Evolutionary conservation across 1,140 invertebrate genomes (phyloP).

Genomic region (Drosophila pseudoobscura): DNA sequence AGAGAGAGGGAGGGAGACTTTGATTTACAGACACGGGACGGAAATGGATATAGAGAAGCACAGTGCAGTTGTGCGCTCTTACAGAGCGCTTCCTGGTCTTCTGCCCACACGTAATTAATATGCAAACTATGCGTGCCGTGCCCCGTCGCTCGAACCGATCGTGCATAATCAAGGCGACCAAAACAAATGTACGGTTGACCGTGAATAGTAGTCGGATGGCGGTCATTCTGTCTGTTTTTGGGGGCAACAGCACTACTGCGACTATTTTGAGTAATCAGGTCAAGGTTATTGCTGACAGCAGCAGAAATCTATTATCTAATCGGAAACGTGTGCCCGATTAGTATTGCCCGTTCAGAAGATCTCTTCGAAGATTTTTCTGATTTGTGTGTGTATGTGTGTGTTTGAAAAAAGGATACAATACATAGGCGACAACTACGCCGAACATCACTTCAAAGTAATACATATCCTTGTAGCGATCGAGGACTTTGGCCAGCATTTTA

Average conservation of each 20-base stretch:
- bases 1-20: neutral
- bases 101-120: slow-evolving; percentile 48
- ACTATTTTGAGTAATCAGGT: slow-evolving; percentile 43
- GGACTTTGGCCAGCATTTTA: slow-evolving; percentile 95
- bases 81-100: slow-evolving; percentile 26
- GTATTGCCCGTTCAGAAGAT: neutral
- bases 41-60: neutral
- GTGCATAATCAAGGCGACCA: slow-evolving; percentile 51
- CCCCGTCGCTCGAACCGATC: slow-evolving; percentile 19
- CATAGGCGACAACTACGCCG: slow-evolving; percentile 95
- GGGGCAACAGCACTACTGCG: no score
- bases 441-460: slow-evolving; percentile 96
- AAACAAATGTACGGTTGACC: slow-evolving; percentile 13
- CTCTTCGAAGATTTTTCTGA: neutral
- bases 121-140: slow-evolving; percentile 50
- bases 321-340: slow-evolving; percentile 6
- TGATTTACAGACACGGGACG: neutral
- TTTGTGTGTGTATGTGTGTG: slow-evolving; percentile 3
- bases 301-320: slow-evolving; percentile 35
- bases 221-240: slow-evolving; percentile 26
- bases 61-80: neutral
- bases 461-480: slow-evolving; percentile 96
- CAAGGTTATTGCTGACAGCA: slow-evolving; percentile 47
- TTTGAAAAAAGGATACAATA: slow-evolving; percentile 96
- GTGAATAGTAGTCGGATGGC: slow-evolving; percentile 35